phyloP scores from a whole-genome alignment of 2,113 vertebrate species.

The Dromaius novaehollandiae region DNA sequence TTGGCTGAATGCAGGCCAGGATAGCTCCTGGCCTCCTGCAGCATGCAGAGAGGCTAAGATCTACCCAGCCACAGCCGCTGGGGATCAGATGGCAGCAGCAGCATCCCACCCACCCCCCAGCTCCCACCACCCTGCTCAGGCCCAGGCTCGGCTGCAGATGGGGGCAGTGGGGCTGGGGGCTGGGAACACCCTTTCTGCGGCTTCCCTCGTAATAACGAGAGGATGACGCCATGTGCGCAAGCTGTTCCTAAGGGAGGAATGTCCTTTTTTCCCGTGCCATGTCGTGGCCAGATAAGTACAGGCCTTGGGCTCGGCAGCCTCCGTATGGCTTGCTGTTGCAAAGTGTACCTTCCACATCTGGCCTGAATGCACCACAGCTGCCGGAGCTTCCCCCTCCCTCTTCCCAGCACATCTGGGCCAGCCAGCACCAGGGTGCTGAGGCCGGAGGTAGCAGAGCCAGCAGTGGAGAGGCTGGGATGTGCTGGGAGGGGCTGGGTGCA shows the following conservation, averaged over 20 bases:
- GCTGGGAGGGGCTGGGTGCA: neutral
- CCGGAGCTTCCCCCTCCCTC: neutral
- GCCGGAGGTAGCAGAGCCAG: neutral
- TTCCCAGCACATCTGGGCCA: neutral
- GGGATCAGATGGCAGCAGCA: conserved; percentile 4
- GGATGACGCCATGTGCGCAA: conserved; percentile 6
- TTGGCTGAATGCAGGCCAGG: conserved; percentile 7
- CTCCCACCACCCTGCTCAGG: neutral
- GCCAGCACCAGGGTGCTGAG: neutral
- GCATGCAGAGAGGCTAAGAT: neutral
- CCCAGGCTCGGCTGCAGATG: neutral
- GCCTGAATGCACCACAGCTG: conserved; percentile 2
- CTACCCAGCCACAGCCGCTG: accelerated
- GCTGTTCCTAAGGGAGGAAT: conserved; percentile 37
- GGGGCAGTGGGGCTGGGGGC: neutral
- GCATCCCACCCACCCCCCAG: neutral
- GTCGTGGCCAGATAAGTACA: neutral
- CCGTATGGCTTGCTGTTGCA: neutral
- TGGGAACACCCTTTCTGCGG: conserved; percentile 63
- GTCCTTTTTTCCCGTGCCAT: conserved; percentile 68
- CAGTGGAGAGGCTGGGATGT: neutral
- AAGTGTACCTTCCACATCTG: conserved; percentile 45
- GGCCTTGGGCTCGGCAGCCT: conserved; percentile 18
- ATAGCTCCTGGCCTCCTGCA: neutral
- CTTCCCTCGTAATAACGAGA: conserved; percentile 32